Evolutionary conservation across 2,113 vertebrate genomes (phyloP).

Genomic region (Microtus oregoni): DNA sequence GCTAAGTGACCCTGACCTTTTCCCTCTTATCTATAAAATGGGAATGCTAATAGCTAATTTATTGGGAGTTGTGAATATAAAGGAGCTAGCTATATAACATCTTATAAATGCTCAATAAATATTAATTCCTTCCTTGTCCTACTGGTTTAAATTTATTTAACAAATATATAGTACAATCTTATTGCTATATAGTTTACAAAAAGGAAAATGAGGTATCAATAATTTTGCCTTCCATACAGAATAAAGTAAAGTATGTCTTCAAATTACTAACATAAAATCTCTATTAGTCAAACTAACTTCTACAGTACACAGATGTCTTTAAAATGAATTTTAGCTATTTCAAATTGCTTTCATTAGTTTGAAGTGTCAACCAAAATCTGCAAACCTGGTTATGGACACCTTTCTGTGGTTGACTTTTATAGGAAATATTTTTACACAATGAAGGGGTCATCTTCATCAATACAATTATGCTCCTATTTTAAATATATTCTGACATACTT

Average conservation of each 20-base stretch:
- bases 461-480: slow-evolving; percentile 21
- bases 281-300: slow-evolving; percentile 76
- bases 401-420: slow-evolving; percentile 11
- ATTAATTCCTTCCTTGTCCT: neutral
- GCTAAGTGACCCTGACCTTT: slow-evolving; percentile 24
- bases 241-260: slow-evolving; percentile 36
- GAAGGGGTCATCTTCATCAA: slow-evolving; percentile 50
- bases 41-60: slow-evolving; percentile 49
- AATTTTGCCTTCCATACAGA: slow-evolving; percentile 50
- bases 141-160: slow-evolving; percentile 54
- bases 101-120: slow-evolving; percentile 23
- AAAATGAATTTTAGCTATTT: slow-evolving; percentile 72
- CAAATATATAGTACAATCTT: neutral
- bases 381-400: slow-evolving; percentile 56
- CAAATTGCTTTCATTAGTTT: slow-evolving; percentile 53
- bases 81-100: neutral
- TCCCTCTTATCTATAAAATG: slow-evolving; percentile 57
- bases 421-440: slow-evolving; percentile 62
- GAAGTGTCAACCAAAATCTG: slow-evolving; percentile 40
- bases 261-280: slow-evolving; percentile 32
- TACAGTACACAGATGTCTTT: slow-evolving; percentile 48
- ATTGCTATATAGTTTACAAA: neutral
- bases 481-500: slow-evolving; percentile 65
- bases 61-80: slow-evolving; percentile 22
- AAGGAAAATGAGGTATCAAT: slow-evolving; percentile 43